A percentile compares a stretch with the other conserved stretches of the same genome.
phyloP scores from a whole-genome alignment of 2,113 vertebrate species.

The Carassius auratus region DNA sequence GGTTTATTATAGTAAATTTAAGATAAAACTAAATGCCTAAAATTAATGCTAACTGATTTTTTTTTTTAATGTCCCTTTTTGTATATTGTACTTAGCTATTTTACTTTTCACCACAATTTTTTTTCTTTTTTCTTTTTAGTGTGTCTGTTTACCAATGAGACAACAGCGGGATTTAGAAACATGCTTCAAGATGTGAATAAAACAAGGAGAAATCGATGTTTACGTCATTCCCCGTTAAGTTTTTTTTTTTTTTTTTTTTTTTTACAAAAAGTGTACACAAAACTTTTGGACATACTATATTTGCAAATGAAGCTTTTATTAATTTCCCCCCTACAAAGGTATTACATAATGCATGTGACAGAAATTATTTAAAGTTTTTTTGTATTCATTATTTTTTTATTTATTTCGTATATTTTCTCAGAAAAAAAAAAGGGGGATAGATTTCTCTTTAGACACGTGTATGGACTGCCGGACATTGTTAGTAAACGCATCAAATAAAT shows the following conservation, averaged over 20 bases:
- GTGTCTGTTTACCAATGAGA: not conserved
- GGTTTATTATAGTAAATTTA: not conserved
- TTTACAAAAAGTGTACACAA: no score
- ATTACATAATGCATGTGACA: not conserved
- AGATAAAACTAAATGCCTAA: not conserved
- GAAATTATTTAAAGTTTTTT: not conserved
- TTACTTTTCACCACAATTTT: not conserved
- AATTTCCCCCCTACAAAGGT: not conserved
- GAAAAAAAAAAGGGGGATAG: not conserved
- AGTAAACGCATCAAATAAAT: not conserved
- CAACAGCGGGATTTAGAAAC: not conserved
- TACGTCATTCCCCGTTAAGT: no score
- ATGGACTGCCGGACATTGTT: not conserved
- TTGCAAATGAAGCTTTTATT: no score
- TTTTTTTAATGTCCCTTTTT: no score
- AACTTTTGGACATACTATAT: no score
- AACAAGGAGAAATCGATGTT: not conserved
- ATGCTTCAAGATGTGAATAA: not conserved
- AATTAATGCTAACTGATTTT: not conserved
- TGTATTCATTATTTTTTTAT: no score
- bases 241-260: no score
- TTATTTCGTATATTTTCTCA: no score
- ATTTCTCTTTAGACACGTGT: not conserved
- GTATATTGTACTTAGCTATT: not conserved
- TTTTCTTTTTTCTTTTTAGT: no score